phyloP scores from a whole-genome alignment of 2,888 invertebrate species.

The Hartigia nigra region DNA sequence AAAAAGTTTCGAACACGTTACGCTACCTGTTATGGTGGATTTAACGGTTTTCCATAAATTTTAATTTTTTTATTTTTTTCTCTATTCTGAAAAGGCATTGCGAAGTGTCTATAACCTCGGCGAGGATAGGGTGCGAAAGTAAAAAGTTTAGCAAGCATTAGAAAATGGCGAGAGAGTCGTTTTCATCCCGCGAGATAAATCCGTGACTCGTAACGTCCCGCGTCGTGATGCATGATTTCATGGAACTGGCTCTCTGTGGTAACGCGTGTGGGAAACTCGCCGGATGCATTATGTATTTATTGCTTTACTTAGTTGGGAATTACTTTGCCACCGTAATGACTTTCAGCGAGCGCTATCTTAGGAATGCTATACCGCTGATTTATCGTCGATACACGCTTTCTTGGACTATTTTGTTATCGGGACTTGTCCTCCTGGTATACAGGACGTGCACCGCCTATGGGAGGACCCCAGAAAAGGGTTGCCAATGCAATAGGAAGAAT shows the following conservation, averaged over 20 bases:
- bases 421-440: background rate
- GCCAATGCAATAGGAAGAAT: slow-evolving; percentile 21
- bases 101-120: background rate
- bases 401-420: slow-evolving; percentile 38
- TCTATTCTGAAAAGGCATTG: background rate
- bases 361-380: slow-evolving; percentile 51
- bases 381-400: slow-evolving; percentile 42
- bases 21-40: background rate
- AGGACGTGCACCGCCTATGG: slow-evolving; percentile 1
- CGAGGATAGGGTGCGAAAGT: background rate
- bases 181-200: slow-evolving; percentile 48
- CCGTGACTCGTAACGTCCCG: slow-evolving; percentile 40
- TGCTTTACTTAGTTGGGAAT: slow-evolving; percentile 62
- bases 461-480: background rate
- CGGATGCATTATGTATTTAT: slow-evolving; percentile 63
- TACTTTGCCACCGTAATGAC: slow-evolving; percentile 60
- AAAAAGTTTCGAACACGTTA: background rate
- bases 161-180: slow-evolving; percentile 11
- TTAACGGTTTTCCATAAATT: background rate
- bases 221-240: slow-evolving; percentile 57
- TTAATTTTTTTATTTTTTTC: too few relatives aligned
- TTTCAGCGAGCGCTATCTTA: slow-evolving; percentile 50
- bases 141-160: slow-evolving; percentile 4
- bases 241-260: slow-evolving; percentile 43
- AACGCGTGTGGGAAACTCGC: slow-evolving; percentile 55